Base-by-base conservation (phyloP, 2,113 vertebrate genomes). In the Emydura subglobosa region DNA sequence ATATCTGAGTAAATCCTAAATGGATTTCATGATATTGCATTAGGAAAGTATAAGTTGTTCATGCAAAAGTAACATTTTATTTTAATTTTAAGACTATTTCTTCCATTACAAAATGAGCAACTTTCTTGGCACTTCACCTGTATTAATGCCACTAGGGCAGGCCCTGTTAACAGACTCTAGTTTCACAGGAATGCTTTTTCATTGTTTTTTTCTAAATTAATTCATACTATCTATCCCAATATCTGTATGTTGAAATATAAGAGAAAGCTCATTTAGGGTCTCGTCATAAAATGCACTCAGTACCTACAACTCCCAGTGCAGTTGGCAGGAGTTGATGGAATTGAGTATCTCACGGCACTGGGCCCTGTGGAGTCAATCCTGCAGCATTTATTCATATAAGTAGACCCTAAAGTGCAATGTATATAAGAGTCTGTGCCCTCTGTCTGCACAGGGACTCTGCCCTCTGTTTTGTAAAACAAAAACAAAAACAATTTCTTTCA, bases 101-200 rank as follows among this genome's bases (percentile, higher is more conserved):
- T 72, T 39, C 19, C 83, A 61, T 34, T 50, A 22, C 9, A 49
- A 85, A 74, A 53, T 42, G 24, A 89, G 10, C 21, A 79, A 47
- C 2, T 79, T 82, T 34, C 6, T 81, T 82, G 82, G 2, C 21
- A 2, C 6, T 42, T 79, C 86, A 82, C 44, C 0, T 0, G 5
- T 76, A 39, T 19, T 59, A 55, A 82, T 92, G 24, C 39, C 76
- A 39, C 50, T 74, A 39, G 34, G 17, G 65, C 8, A 68, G 25
- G 49, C 4, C 8, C 13, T 10, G 3, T 39, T 72, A 82, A 90
- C 78, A 82, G 2, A 17, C 49, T 7, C 5, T 42, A 76, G 4
- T 1, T 76, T 72, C 65, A 39, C 8, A 72, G 9, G 34, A 72
- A 72, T 39, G 19, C 39, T 72, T 22, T 68, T 72, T 50, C 39